Evolutionary conservation across 2,797 vertebrate species (phyloP), one percentile per base, ranked within the genome.

Genomic region (Melanotaenia nigrans): DNA sequence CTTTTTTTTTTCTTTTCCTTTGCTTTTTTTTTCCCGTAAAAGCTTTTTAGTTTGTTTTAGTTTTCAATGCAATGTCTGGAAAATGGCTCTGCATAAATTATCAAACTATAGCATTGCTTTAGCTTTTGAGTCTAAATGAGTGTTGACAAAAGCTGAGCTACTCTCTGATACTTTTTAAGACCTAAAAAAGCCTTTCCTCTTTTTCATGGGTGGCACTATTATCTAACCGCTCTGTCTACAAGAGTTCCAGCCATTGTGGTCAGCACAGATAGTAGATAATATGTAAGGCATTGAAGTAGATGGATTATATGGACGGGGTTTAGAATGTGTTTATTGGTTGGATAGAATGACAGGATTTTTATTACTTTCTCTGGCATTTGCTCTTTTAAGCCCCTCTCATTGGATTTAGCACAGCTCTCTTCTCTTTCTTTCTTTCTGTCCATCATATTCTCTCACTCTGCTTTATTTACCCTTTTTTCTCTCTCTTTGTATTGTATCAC

Each of bases 281-380:
- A 82, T 84, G 79, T 73, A 73, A 70, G 10, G 67, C 66, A 85
- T 73, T 79, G 82, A 89, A 86, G 86, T 69, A 54, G 79, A 89
- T 87, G 82, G 79, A 90, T 92, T 90, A 87, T 85, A 75, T 76
- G 59, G 73, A 84, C 60, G 35, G 73, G 36, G 75, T 85, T 90
- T 70, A 79, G 67, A 83, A 77, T 80, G 83, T 89, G 84, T 91
- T 89, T 88, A 87, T 88, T 91, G 87, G 85, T 70, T 81, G 71
- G 77, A 87, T 88, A 71, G 85, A 87, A 89, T 84, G 61, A 80
- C 69, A 67, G 68, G 77, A 83, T 89, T 90, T 82, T 65, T 76
- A 78, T 42, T 73, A 64, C 87, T 83, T 71, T 90, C 78, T 88
- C 75, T 91, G 87, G 88, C 78, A 76, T 87, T 88, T 61, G 7